A percentile compares a stretch with the other conserved stretches of the same genome.
These are phyloP conservation scores for Spodoptera exigua DNA, from an alignment of 2,888 invertebrate species.

Conservation along the genomic window DNA sequence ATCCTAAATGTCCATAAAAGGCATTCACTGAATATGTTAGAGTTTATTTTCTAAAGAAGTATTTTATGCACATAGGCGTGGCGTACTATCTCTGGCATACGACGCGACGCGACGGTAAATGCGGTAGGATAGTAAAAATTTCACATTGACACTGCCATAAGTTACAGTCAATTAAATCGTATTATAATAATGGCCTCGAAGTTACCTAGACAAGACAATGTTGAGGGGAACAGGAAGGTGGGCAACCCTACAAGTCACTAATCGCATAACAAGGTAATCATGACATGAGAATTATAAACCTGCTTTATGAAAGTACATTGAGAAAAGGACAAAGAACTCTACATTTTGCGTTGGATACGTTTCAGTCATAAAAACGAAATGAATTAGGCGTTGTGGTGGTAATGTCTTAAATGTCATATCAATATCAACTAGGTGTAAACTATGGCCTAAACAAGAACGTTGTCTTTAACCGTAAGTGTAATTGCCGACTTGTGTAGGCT, in stretches of 20 bases:
- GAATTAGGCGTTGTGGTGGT: no score
- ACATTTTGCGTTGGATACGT: slow-evolving; percentile 11
- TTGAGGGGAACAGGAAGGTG: slow-evolving; percentile 28
- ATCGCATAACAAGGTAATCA: slow-evolving; percentile 28
- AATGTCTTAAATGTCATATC: no score
- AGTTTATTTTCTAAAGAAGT: slow-evolving; percentile 61
- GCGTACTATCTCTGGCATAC: slow-evolving; percentile 26
- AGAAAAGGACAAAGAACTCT: slow-evolving; percentile 6
- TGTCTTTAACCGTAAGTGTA: slow-evolving; percentile 47
- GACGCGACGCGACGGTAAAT: slow-evolving; percentile 1
- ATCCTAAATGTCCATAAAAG: slow-evolving; percentile 74
- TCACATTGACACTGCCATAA: slow-evolving; percentile 1
- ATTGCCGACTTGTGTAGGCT: slow-evolving; percentile 46
- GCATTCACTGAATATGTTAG: slow-evolving; percentile 61
- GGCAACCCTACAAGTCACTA: slow-evolving; percentile 2
- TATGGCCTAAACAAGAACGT: slow-evolving; percentile 24
- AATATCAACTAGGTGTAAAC: no score
- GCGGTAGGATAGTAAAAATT: slow-evolving; percentile 1
- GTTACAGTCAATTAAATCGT: slow-evolving; percentile 3
- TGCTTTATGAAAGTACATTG: slow-evolving; percentile 21
- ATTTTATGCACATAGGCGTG: slow-evolving; percentile 36
- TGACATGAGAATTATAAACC: slow-evolving; percentile 16
- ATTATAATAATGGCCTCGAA: slow-evolving; percentile 2
- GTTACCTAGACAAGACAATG: slow-evolving; percentile 10
- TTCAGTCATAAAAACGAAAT: no score